A percentile compares a stretch with the other conserved stretches of the same genome.
These are phyloP conservation scores for Amblyornis subalaris DNA, from an alignment of 2,113 vertebrate genomes.

Conservation along the genomic window DNA sequence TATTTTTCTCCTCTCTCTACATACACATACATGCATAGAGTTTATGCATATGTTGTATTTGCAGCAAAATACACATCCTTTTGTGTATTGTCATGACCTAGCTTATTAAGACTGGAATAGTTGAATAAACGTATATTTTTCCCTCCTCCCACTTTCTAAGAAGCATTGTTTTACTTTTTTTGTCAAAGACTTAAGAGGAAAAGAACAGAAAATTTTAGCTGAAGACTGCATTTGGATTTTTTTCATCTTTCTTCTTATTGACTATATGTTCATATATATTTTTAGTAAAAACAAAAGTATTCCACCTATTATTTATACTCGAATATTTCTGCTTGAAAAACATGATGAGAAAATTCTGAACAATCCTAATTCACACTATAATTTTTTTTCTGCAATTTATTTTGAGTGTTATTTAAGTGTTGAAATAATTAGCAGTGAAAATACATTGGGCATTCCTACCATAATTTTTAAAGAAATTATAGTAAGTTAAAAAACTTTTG, in stretches of 20 bases:
- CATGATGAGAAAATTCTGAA: background rate
- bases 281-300: background rate
- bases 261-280: background rate
- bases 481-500: background rate
- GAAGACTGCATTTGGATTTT: background rate
- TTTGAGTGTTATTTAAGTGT: background rate
- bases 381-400: background rate
- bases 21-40: rapidly evolving
- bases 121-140: background rate
- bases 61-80: background rate
- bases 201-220: background rate
- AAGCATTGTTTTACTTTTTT: background rate
- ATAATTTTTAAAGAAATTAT: background rate
- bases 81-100: background rate
- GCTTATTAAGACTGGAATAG: background rate
- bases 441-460: background rate
- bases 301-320: background rate
- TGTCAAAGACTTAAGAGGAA: background rate
- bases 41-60: background rate
- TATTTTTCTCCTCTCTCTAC: background rate
- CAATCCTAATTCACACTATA: background rate
- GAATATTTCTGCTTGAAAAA: background rate
- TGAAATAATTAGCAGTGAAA: background rate
- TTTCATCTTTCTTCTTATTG: background rate
- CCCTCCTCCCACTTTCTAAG: background rate